These are phyloP conservation scores for Dromaius novaehollandiae DNA, from an alignment of 2,113 vertebrate species.

Conservation along the genomic window DNA sequence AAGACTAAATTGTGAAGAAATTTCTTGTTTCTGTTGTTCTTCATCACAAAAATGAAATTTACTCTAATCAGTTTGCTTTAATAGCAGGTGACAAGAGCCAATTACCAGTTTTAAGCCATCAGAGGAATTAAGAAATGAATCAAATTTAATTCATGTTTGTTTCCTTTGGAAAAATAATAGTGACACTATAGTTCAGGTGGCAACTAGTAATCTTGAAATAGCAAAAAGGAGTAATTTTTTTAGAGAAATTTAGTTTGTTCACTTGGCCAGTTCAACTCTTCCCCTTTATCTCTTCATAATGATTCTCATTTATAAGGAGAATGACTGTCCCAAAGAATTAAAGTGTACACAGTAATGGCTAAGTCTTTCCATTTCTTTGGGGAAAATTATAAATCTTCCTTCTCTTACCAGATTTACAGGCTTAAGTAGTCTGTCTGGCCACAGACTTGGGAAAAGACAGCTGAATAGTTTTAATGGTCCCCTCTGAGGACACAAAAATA, in stretches of 20 bases:
- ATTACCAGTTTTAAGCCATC: not conserved
- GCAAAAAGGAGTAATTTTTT: not conserved
- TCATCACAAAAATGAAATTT: not conserved
- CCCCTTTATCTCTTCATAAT: not conserved
- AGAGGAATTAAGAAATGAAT: not conserved
- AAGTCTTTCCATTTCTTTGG: not conserved
- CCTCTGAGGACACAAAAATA: not conserved
- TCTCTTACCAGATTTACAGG: not conserved
- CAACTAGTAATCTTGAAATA: not conserved
- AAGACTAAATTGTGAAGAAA: not conserved
- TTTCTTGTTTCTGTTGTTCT: not conserved
- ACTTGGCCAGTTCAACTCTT: not conserved
- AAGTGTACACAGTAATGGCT: not conserved
- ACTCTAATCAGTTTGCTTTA: not conserved
- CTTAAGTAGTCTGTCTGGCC: not conserved
- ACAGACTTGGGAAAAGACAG: not conserved
- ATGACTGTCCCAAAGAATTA: not conserved
- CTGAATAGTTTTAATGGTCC: not conserved
- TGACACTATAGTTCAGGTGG: not conserved
- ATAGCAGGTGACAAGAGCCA: not conserved
- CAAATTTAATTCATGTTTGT: not conserved
- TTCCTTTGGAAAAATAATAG: not conserved
- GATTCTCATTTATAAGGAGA: not conserved
- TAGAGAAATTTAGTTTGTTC: not conserved
- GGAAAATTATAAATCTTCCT: not conserved